Evolutionary conservation across 2,113 vertebrate genomes (phyloP).

Genomic region (Lates calcarifer): DNA sequence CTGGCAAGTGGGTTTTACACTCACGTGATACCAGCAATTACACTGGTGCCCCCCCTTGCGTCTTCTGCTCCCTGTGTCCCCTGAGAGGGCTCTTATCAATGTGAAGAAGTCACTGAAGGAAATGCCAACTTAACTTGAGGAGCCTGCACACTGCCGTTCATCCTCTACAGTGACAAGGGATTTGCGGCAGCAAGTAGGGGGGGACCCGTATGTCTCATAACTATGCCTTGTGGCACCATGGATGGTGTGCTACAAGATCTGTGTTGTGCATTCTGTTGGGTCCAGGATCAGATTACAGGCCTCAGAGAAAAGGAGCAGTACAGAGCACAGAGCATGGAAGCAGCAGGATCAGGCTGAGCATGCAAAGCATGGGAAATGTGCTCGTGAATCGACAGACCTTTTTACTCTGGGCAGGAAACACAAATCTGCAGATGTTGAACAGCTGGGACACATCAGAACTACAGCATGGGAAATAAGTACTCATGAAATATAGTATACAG

Average conservation of each 20-base stretch:
- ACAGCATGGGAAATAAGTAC: constrained; percentile 75
- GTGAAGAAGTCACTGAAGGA: constrained; percentile 84
- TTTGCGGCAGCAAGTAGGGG: constrained; percentile 25
- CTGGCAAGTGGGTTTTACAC: constrained; percentile 71
- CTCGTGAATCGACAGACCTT: constrained; percentile 63
- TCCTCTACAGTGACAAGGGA: constrained; percentile 60
- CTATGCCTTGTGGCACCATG: constrained; percentile 65
- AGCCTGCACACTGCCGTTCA: constrained; percentile 74
- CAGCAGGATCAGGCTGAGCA: constrained; percentile 63
- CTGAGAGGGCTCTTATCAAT: constrained; percentile 80
- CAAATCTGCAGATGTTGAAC: constrained; percentile 81
- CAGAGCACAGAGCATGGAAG: constrained; percentile 39
- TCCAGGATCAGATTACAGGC: constrained; percentile 73
- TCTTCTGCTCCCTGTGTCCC: constrained; percentile 29
- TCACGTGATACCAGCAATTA: constrained; percentile 71
- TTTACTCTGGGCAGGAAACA: constrained; percentile 75
- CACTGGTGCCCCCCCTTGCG: constrained; percentile 30
- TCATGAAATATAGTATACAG: constrained; percentile 50
- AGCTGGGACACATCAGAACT: constrained; percentile 79
- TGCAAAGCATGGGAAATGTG: constrained; percentile 76
- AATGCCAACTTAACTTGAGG: constrained; percentile 85
- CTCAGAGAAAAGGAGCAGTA: constrained; percentile 36
- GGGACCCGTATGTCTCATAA: constrained; percentile 55
- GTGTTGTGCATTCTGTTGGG: constrained; percentile 24
- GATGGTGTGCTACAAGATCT: constrained; percentile 58